These are phyloP conservation scores for Laothoe populi DNA, from an alignment of 2,888 invertebrate genomes.

Conservation along the genomic window DNA sequence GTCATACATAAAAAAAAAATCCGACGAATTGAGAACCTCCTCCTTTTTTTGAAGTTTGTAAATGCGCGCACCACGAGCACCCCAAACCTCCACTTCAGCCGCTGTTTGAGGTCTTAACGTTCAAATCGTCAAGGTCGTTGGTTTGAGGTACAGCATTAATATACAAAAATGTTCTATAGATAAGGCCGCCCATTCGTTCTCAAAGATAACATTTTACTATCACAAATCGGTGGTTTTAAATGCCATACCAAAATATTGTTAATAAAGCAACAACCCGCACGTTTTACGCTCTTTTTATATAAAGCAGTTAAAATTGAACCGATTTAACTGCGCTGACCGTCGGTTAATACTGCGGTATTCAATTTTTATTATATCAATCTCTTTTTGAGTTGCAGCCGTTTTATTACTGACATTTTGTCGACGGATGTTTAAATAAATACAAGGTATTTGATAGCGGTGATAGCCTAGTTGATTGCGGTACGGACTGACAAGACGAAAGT, in stretches of 20 bases:
- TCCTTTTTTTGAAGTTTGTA: no score
- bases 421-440: background rate
- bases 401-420: background rate
- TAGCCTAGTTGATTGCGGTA: no score
- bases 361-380: constrained; percentile 20
- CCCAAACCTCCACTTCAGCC: no score
- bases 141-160: no score
- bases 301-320: constrained; percentile 15
- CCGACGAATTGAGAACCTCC: no score
- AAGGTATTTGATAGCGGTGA: no score
- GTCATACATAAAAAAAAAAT: no score
- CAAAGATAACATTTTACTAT: background rate
- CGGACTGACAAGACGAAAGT: no score
- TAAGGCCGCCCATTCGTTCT: background rate
- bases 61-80: no score
- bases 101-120: no score
- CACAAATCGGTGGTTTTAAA: constrained; percentile 10
- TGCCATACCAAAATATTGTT: background rate
- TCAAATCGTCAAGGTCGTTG: no score
- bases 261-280: constrained; percentile 7
- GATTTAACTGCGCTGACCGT: constrained; percentile 2
- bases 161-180: no score
- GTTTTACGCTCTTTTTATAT: constrained; percentile 13
- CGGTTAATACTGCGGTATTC: background rate
- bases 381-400: background rate